These are phyloP conservation scores for Brenthis ino DNA, from an alignment of 2,888 invertebrate species.

Conservation along the genomic window DNA sequence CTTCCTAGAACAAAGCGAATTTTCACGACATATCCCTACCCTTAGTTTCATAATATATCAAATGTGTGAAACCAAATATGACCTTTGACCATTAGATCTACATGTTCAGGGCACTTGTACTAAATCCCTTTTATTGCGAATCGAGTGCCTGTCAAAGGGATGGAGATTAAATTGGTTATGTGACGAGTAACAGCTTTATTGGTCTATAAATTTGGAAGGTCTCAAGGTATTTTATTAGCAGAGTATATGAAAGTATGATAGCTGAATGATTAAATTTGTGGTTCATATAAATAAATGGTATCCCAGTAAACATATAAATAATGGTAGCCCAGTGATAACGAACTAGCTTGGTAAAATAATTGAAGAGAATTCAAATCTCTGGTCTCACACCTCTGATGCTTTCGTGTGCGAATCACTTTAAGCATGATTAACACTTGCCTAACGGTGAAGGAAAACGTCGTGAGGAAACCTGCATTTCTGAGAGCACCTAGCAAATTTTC, in stretches of 20 bases:
- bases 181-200: conserved; percentile 70
- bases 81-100: conserved; percentile 22
- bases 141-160: conserved; percentile 44
- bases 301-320: too few relatives aligned
- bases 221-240: conserved; percentile 66
- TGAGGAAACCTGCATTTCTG: too few relatives aligned
- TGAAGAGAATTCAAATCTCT: too few relatives aligned
- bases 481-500: too few relatives aligned
- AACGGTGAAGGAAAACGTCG: too few relatives aligned
- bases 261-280: conserved; percentile 35
- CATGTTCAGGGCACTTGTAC: conserved; percentile 25
- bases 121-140: conserved; percentile 46
- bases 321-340: too few relatives aligned
- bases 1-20: neutral
- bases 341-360: too few relatives aligned
- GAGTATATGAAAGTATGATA: conserved; percentile 59
- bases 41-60: conserved; percentile 2
- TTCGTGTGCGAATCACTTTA: too few relatives aligned
- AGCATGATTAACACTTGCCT: too few relatives aligned
- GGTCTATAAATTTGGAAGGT: conserved; percentile 60
- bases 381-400: too few relatives aligned
- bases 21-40: conserved; percentile 1
- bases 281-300: neutral
- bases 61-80: conserved; percentile 12
- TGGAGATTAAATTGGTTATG: conserved; percentile 71